Evolutionary conservation across 1,140 invertebrate genomes (phyloP), one percentile per base, ranked within the genome.

Genomic region (Cotesia typhae): DNA sequence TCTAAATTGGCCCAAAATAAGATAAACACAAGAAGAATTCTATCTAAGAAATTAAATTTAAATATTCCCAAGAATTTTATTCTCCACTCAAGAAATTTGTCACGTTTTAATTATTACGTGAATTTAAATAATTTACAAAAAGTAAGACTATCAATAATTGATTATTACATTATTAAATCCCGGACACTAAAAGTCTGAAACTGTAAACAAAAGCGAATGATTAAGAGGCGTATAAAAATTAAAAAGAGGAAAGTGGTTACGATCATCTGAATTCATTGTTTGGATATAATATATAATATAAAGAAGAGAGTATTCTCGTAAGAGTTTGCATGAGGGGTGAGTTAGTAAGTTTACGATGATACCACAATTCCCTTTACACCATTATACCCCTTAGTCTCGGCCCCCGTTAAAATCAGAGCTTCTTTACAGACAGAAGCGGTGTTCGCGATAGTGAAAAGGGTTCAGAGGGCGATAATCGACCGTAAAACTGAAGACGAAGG

Each of bases 401-500:
- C 73, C 70, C 75, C 71, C 70, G 41, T 47, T 74, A 71, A 77
- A 82, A 82, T 82, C 77, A 81, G 71, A 78, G 81, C 78, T 82
- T 82, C 78, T 82, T 83, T 74, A 76, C 71, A 75, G 35, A 28
- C n/a, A 14, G 52, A 51, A 67, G 53, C 53, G 36, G 66, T 51
- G 51, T 55, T n/a, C 14, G 63, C 53, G 51, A 74, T 70, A 70
- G 73, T 55, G 75, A 71, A 57, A 20, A 47, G 10, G 59, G 37
- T 17, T 61, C 10, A 41, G 47, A 12, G 14, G 41, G 67, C 77
- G 82, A 85, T 85, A 85, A 85, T 85, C 82, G 82, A 81, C 82
- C 81, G 79, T 83, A 84, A 85, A 85, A 80, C 73, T 79, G 68
- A 70, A 72, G 78, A 77, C 77, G 77, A 73, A 76, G 77, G 17